Conservation (phyloP, 2,888 invertebrate species). For the Steinernema carpocapsae region DNA sequence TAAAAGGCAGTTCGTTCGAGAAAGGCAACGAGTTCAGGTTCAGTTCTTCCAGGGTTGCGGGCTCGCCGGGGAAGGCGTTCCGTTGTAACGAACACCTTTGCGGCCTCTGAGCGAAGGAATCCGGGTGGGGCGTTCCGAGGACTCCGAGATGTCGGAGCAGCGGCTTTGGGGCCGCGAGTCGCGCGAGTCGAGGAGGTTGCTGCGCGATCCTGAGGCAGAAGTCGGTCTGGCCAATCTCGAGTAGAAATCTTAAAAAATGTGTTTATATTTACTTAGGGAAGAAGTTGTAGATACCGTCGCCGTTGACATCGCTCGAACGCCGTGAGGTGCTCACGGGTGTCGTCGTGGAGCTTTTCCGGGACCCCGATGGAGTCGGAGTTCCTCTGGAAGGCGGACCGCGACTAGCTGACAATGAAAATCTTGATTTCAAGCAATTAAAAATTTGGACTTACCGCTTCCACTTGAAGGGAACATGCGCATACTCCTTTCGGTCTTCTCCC, state of each 20-base stretch:
- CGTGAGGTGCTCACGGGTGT: constrained; percentile 23
- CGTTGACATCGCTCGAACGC: constrained; percentile 10
- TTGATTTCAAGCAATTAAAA: no score
- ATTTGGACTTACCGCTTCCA: background rate
- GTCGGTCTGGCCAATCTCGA: constrained; percentile 33
- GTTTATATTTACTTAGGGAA: no score
- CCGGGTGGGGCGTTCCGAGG: constrained; percentile 49
- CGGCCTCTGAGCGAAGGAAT: constrained; percentile 62
- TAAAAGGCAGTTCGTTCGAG: constrained; percentile 30
- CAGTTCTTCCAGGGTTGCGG: constrained; percentile 29
- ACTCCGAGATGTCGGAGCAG: constrained; percentile 23
- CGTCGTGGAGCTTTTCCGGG: constrained; percentile 7
- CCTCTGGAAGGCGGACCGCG: constrained; percentile 2
- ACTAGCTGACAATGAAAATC: background rate
- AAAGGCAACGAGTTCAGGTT: background rate
- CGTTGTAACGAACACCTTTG: constrained; percentile 46
- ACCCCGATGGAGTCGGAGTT: background rate
- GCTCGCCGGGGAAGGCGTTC: constrained; percentile 4
- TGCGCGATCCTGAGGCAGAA: constrained; percentile 20
- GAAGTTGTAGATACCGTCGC: background rate
- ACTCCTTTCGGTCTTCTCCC: constrained; percentile 88
- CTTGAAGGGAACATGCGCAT: constrained; percentile 79
- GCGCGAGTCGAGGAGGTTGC: constrained; percentile 70
- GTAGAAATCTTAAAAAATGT: background rate
- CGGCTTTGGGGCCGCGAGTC: constrained; percentile 71